A percentile compares a stretch with the other conserved stretches of the same genome.
Evolutionary conservation across 2,797 vertebrate species (phyloP).

Genomic region (Hydrophis major): DNA sequence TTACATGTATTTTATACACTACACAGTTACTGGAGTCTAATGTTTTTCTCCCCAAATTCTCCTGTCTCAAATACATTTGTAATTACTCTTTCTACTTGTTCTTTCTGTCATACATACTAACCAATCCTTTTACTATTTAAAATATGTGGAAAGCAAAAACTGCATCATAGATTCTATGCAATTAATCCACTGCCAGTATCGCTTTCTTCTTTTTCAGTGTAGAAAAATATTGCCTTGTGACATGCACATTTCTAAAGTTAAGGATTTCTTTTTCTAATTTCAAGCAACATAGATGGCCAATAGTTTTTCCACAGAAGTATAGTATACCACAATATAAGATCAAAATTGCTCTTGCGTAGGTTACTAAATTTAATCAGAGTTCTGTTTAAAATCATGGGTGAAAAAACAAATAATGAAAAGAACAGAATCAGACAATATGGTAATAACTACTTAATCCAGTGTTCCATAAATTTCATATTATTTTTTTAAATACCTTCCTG

Average conservation of each 20-base stretch:
- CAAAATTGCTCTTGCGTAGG: not conserved
- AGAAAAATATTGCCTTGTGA: not conserved
- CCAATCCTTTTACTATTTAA: not conserved
- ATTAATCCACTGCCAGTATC: not conserved
- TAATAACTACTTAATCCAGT: not conserved
- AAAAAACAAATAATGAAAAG: not conserved
- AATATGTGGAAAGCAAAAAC: not conserved
- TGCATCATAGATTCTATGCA: not conserved
- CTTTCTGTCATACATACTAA: not conserved
- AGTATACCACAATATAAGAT: not conserved
- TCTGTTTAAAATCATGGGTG: not conserved
- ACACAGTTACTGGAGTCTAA: not conserved
- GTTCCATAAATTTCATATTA: not conserved
- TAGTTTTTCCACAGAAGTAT: not conserved
- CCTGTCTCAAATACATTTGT: not conserved
- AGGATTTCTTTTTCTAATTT: not conserved
- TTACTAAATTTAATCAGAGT: not conserved
- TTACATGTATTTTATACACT: not conserved
- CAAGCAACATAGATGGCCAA: not conserved
- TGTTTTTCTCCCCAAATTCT: not conserved
- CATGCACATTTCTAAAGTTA: not conserved
- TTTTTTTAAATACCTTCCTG: not conserved
- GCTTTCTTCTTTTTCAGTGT: not conserved
- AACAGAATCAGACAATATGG: not conserved
- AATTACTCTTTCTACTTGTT: not conserved